These are phyloP conservation scores for Dryomyza anilis DNA, from an alignment of 2,888 invertebrate species.

Conservation along the genomic window DNA sequence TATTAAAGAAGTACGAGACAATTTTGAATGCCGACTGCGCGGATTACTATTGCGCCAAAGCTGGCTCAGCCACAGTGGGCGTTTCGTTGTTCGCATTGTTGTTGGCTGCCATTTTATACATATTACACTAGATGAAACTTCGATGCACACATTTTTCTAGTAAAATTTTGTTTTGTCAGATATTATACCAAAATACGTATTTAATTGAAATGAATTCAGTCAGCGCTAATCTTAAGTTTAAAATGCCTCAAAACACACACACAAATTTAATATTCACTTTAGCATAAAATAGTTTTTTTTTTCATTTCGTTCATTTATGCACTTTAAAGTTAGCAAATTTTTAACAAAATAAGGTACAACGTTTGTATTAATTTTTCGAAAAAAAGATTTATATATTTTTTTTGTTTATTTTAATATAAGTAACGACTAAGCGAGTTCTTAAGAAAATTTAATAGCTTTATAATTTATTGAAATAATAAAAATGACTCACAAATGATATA, in stretches of 20 bases:
- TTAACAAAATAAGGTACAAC: not conserved
- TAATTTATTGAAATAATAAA: slow-evolving; percentile 14
- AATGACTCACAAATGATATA: not conserved
- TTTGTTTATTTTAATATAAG: not conserved
- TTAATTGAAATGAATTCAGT: not conserved
- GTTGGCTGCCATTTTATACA: slow-evolving; percentile 51
- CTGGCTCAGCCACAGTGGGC: slow-evolving; percentile 34
- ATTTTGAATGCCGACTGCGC: slow-evolving; percentile 61
- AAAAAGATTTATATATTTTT: not conserved
- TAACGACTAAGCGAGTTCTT: too few species aligned
- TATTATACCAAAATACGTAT: not conserved
- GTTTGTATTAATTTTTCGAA: not conserved
- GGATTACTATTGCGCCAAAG: slow-evolving; percentile 51
- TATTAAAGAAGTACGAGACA: slow-evolving; percentile 67
- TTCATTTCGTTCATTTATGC: not conserved
- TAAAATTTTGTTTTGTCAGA: too few species aligned
- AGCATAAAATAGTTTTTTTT: not conserved
- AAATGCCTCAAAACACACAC: not conserved
- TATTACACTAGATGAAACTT: slow-evolving; percentile 45
- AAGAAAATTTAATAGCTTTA: slow-evolving; percentile 16
- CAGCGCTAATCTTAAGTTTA: not conserved
- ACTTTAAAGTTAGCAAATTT: not conserved
- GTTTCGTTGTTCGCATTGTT: slow-evolving; percentile 38
- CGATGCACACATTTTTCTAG: not conserved
- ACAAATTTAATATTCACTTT: not conserved